A percentile compares a stretch with the other conserved stretches of the same genome.
Evolutionary conservation across 2,888 invertebrate genomes (phyloP).

Genomic region (Acronicta alni): DNA sequence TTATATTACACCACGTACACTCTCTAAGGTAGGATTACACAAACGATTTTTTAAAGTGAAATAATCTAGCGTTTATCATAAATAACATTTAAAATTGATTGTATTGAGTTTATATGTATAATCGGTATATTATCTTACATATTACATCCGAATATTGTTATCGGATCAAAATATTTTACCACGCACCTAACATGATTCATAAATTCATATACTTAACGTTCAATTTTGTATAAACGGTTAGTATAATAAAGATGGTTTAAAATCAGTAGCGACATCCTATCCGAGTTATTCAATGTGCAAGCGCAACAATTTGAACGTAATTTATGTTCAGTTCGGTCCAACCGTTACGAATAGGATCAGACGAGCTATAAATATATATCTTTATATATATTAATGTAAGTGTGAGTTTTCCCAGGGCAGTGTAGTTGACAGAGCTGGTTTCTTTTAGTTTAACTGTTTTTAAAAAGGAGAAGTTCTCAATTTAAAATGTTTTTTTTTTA

Average conservation of each 20-base stretch:
- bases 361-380: slow-evolving; percentile 63
- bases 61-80: slow-evolving; percentile 57
- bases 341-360: slow-evolving; percentile 70
- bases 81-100: slow-evolving; percentile 64
- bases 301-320: slow-evolving; percentile 69
- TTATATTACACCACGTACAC: slow-evolving; percentile 35
- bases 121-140: slow-evolving; percentile 69
- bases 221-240: not conserved
- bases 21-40: slow-evolving; percentile 56
- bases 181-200: not conserved
- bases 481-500: no score
- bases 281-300: slow-evolving; percentile 62
- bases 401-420: slow-evolving; percentile 39
- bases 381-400: slow-evolving; percentile 58
- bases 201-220: not conserved
- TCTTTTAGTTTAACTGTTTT: not conserved
- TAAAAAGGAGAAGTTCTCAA: not conserved
- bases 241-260: slow-evolving; percentile 28
- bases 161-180: slow-evolving; percentile 28
- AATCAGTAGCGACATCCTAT: slow-evolving; percentile 70
- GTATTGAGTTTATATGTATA: slow-evolving; percentile 65
- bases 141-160: slow-evolving; percentile 67
- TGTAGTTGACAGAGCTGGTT: slow-evolving; percentile 13
- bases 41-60: slow-evolving; percentile 55
- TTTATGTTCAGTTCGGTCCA: slow-evolving; percentile 70